A percentile compares a stretch with the other conserved stretches of the same genome.
Evolutionary conservation across 1,140 invertebrate species (phyloP).

Genomic region (Aphaenogaster ashmeadi): DNA sequence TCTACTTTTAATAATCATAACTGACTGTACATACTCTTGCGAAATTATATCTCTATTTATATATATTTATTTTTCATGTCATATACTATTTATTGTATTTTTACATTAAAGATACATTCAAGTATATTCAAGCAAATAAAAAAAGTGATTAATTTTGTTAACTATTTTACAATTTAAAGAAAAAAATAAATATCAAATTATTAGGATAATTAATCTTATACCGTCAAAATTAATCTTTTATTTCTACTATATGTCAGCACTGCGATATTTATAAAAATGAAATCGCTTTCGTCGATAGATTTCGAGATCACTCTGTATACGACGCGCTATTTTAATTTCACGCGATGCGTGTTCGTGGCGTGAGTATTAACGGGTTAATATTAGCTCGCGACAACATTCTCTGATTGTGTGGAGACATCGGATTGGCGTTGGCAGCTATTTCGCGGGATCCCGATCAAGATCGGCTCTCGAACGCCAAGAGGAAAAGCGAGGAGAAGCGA

Average conservation of each 20-base stretch:
- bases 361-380: conserved; percentile 28
- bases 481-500: conserved; percentile 41
- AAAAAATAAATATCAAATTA: neutral
- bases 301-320: neutral
- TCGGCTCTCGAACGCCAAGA: neutral
- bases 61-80: neutral
- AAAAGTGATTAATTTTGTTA: neutral
- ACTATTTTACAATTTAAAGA: neutral
- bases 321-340: conserved; percentile 14
- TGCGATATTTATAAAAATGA: neutral
- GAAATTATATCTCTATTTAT: neutral
- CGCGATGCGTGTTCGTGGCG: neutral
- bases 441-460: conserved; percentile 20
- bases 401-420: conserved; percentile 17
- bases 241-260: neutral
- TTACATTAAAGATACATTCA: neutral
- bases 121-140: neutral
- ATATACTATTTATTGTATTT: neutral
- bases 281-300: neutral
- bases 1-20: neutral
- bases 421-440: conserved; percentile 5
- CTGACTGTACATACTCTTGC: neutral
- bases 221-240: neutral
- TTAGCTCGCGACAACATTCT: conserved; percentile 18
- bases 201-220: neutral